These are phyloP conservation scores for Lates calcarifer DNA, from an alignment of 2,113 vertebrate species.

Conservation along the genomic window DNA sequence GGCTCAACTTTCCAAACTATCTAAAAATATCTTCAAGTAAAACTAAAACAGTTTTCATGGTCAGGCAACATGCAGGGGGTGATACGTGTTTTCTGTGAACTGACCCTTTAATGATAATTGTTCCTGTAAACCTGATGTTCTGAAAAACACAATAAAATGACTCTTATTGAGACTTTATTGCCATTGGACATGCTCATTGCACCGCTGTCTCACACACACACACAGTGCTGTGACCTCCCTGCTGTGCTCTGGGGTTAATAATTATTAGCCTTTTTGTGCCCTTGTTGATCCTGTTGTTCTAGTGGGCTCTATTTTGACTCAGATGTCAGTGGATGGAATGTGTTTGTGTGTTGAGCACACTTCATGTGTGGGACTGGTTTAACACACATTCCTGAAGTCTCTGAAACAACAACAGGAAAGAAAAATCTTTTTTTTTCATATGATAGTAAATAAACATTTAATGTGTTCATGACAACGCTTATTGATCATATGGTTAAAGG, in stretches of 20 bases:
- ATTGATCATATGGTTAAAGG: background rate
- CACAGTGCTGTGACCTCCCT: slow-evolving; percentile 1
- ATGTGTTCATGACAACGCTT: background rate
- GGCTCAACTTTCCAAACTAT: background rate
- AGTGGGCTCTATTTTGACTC: slow-evolving; percentile 14
- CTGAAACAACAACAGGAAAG: background rate
- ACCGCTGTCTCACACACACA: slow-evolving; percentile 9
- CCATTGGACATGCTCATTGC: slow-evolving; percentile 11
- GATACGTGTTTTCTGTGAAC: slow-evolving; percentile 5
- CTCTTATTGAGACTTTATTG: slow-evolving; percentile 65
- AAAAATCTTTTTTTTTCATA: background rate
- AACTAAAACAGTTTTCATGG: background rate
- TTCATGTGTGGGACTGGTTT: background rate
- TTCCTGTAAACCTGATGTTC: slow-evolving; percentile 36
- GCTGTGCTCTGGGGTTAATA: slow-evolving; percentile 50
- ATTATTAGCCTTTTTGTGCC: slow-evolving; percentile 54
- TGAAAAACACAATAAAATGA: slow-evolving; percentile 58
- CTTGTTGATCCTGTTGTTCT: slow-evolving; percentile 57
- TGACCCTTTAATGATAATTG: slow-evolving; percentile 11
- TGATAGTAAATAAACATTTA: background rate
- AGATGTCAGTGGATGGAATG: slow-evolving; percentile 37
- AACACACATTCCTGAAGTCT: background rate
- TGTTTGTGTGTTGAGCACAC: slow-evolving; percentile 12
- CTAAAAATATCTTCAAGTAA: background rate
- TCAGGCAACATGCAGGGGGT: background rate